Evolutionary conservation across 2,113 vertebrate species (phyloP).

Genomic region (Rousettus leschenaultii): DNA sequence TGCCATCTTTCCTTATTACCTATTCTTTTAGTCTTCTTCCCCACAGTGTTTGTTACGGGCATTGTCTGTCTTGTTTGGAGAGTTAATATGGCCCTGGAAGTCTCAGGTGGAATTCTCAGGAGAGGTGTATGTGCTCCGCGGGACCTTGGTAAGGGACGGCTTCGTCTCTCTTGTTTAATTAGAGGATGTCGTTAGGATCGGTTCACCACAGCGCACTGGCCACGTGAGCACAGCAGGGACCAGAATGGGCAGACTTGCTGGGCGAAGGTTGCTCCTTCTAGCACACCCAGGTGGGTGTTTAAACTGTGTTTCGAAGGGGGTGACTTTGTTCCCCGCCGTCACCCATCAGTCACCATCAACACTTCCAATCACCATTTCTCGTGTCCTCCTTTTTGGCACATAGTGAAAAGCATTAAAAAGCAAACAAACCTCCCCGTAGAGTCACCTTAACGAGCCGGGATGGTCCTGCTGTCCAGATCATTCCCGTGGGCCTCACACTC

Average conservation of each 20-base stretch:
- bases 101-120: conserved; percentile 29
- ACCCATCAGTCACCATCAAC: too few relatives aligned
- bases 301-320: accelerated
- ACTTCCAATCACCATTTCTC: background rate
- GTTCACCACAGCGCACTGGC: background rate
- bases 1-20: background rate
- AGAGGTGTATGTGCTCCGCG: background rate
- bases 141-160: background rate
- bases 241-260: accelerated
- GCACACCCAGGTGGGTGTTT: background rate
- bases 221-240: background rate
- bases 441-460: background rate
- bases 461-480: background rate
- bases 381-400: background rate
- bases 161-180: conserved; percentile 53
- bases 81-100: background rate
- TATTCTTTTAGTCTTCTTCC: background rate
- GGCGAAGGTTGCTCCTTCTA: background rate
- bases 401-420: background rate
- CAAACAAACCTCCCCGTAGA: background rate
- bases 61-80: background rate
- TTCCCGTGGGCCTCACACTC: background rate
- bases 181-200: background rate
- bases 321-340: background rate
- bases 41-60: background rate